A percentile compares a stretch with the other conserved stretches of the same genome.
These are phyloP conservation scores for Hozukius guyotensis DNA, from an alignment of 2,797 vertebrate genomes.

Conservation along the genomic window DNA sequence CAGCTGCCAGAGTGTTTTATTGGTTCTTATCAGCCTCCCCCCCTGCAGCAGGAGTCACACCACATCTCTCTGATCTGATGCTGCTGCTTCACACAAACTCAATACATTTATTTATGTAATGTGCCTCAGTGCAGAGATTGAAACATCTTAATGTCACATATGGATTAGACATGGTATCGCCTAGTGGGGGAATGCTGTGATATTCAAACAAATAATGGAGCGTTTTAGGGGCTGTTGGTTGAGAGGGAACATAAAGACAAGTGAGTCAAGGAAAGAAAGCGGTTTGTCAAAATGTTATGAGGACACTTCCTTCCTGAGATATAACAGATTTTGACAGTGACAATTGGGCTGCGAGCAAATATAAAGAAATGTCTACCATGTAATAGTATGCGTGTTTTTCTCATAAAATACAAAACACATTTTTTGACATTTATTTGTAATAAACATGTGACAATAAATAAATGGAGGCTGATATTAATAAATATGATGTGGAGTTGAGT, in stretches of 20 bases:
- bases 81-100: slow-evolving; percentile 1
- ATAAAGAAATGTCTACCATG: no score
- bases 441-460: neutral
- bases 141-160: neutral
- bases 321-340: neutral
- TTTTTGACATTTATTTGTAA: neutral
- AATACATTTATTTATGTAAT: neutral
- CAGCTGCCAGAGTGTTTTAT: slow-evolving; percentile 39
- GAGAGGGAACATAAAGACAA: neutral
- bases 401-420: neutral
- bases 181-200: neutral
- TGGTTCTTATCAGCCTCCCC: slow-evolving; percentile 27
- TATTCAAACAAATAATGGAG: neutral
- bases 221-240: neutral
- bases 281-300: neutral
- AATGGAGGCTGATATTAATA: neutral
- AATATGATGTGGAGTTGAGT: neutral
- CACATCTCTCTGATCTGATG: slow-evolving; percentile 27
- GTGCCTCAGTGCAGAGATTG: neutral
- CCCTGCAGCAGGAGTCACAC: slow-evolving; percentile 25
- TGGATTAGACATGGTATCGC: neutral
- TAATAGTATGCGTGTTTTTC: no score
- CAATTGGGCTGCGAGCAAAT: no score
- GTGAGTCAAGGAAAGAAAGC: neutral
- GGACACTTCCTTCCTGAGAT: neutral